Conservation (phyloP, 2,888 invertebrate genomes). For the Oxytorus armatus region DNA sequence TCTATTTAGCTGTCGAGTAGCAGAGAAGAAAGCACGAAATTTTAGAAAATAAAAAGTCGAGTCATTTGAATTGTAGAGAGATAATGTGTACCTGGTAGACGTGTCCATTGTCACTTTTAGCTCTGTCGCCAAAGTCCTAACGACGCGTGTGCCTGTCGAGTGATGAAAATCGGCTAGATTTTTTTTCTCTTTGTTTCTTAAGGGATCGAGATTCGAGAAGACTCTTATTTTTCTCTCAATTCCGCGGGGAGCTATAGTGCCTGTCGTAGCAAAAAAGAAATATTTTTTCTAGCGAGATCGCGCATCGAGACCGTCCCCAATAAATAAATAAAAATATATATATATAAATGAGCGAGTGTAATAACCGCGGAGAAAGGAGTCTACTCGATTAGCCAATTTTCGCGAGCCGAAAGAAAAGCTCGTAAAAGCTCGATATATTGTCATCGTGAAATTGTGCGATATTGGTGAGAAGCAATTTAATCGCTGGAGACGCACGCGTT, state of each 20-base stretch:
- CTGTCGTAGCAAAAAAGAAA: slow-evolving; percentile 52
- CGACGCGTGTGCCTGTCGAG: slow-evolving; percentile 58
- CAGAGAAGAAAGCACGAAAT: slow-evolving; percentile 1
- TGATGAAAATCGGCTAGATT: slow-evolving; percentile 23
- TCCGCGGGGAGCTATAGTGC: slow-evolving; percentile 33
- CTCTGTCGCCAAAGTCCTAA: slow-evolving; percentile 34
- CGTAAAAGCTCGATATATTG: neutral
- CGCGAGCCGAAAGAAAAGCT: slow-evolving; percentile 6
- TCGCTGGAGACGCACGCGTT: slow-evolving; percentile 57
- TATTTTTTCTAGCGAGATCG: slow-evolving; percentile 61
- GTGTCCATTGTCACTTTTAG: slow-evolving; percentile 58
- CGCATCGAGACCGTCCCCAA: slow-evolving; percentile 45
- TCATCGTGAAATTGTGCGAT: slow-evolving; percentile 17
- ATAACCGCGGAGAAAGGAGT: slow-evolving; percentile 36
- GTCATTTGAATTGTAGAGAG: slow-evolving; percentile 36
- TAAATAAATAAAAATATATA: slow-evolving; percentile 20
- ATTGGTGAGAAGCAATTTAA: slow-evolving; percentile 35
- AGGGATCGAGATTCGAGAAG: slow-evolving; percentile 7
- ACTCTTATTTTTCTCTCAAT: slow-evolving; percentile 22
- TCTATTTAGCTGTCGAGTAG: neutral
- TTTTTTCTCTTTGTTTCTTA: neutral
- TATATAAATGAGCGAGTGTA: slow-evolving; percentile 11
- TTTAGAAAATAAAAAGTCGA: slow-evolving; percentile 28
- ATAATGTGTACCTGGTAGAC: slow-evolving; percentile 62
- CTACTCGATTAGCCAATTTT: slow-evolving; percentile 9